Evolutionary conservation across 2,797 vertebrate species (phyloP).

Genomic region (Sylvia borin): DNA sequence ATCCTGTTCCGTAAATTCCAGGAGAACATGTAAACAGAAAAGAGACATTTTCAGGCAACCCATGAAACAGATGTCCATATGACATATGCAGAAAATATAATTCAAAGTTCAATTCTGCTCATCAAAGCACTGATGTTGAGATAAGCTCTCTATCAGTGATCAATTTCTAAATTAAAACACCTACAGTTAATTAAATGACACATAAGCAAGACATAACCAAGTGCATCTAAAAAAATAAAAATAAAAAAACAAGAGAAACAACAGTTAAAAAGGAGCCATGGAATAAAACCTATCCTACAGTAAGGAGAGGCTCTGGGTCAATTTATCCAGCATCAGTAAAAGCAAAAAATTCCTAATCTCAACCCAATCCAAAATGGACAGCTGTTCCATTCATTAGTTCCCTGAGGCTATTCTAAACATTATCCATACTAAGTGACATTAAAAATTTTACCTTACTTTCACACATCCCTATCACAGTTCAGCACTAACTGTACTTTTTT

Average conservation of each 20-base stretch:
- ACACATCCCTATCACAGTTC: neutral
- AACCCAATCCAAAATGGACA: neutral
- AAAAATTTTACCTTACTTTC: neutral
- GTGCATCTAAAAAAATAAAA: neutral
- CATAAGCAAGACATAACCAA: neutral
- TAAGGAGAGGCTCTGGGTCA: neutral
- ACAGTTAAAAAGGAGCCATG: neutral
- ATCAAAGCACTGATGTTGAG: neutral
- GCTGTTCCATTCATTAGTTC: neutral
- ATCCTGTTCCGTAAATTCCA: neutral
- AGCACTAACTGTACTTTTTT: neutral
- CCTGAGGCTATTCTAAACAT: neutral
- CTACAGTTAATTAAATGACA: neutral
- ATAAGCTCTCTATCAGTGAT: neutral
- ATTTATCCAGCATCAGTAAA: neutral
- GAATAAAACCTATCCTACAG: neutral
- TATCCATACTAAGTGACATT: neutral
- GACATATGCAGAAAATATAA: neutral
- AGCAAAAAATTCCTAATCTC: neutral
- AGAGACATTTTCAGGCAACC: neutral
- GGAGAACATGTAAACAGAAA: neutral
- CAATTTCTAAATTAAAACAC: neutral
- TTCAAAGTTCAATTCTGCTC: neutral
- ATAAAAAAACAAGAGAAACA: neutral
- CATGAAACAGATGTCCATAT: neutral